These are phyloP conservation scores for Cylloceria caligata DNA, from an alignment of 2,888 invertebrate species.

Conservation along the genomic window DNA sequence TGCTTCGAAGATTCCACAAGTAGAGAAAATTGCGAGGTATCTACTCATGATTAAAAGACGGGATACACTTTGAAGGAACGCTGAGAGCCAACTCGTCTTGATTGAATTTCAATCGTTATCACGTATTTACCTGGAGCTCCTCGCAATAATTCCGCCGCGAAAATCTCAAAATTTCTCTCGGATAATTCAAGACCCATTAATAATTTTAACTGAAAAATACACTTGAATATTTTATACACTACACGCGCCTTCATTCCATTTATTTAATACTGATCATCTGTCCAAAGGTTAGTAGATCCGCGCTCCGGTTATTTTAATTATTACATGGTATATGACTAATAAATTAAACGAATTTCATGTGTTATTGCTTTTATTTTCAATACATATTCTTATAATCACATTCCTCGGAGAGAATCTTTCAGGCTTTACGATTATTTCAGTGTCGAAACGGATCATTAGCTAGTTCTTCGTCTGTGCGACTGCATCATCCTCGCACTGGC, in stretches of 20 bases:
- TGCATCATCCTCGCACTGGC: too few relatives aligned
- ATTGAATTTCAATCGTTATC: constrained; percentile 65
- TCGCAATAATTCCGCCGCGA: constrained; percentile 32
- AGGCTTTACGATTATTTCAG: too few relatives aligned
- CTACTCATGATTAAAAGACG: constrained; percentile 16
- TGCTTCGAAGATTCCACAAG: constrained; percentile 1
- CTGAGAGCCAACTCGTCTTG: constrained; percentile 35
- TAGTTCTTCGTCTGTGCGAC: too few relatives aligned
- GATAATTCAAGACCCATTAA: constrained; percentile 26
- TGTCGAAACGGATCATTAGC: too few relatives aligned
- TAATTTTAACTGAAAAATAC: not conserved
- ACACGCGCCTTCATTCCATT: not conserved
- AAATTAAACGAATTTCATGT: too few relatives aligned
- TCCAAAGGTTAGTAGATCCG: not conserved
- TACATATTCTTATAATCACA: too few relatives aligned
- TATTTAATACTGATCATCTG: not conserved
- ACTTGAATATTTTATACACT: not conserved
- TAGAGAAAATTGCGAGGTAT: constrained; percentile 15
- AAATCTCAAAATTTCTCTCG: constrained; percentile 3
- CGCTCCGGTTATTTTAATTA: too few relatives aligned
- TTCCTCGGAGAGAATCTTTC: too few relatives aligned
- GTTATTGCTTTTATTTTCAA: too few relatives aligned
- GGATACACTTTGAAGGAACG: constrained; percentile 10
- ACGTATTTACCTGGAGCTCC: constrained; percentile 32
- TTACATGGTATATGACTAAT: too few relatives aligned